Percentiles rank a stretch among this genome's conserved stretches.
phyloP scores from a whole-genome alignment of 2,888 invertebrate genomes.

The Liposcelis brunnea region DNA sequence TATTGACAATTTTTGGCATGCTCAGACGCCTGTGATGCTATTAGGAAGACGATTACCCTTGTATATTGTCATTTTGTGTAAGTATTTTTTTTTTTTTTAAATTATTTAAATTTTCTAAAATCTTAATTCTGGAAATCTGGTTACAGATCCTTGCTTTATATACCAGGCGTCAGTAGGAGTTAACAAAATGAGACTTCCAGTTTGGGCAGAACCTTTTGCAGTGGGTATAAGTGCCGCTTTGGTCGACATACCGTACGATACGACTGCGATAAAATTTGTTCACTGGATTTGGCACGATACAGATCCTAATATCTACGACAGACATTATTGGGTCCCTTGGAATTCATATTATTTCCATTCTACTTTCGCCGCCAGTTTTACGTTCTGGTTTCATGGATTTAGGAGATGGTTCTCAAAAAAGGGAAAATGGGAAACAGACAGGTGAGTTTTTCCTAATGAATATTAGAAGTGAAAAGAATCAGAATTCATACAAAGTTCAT shows the following conservation, averaged over 20 bases:
- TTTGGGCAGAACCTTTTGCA: constrained; percentile 40
- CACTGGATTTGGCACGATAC: constrained; percentile 78
- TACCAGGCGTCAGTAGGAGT: constrained; percentile 41
- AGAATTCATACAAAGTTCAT: background rate
- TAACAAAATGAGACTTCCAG: constrained; percentile 35
- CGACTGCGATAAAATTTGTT: constrained; percentile 55
- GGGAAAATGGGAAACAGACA: constrained; percentile 39
- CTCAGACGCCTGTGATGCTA: constrained; percentile 54
- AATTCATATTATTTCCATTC: constrained; percentile 71
- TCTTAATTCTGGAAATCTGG: background rate
- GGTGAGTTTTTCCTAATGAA: constrained; percentile 25
- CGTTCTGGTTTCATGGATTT: constrained; percentile 43
- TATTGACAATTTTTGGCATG: constrained; percentile 72
- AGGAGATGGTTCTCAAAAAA: constrained; percentile 35
- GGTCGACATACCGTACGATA: constrained; percentile 63
- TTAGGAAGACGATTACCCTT: constrained; percentile 52
- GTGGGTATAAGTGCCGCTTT: constrained; percentile 54
- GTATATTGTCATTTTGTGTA: constrained; percentile 55
- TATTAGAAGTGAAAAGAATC: constrained; percentile 4
- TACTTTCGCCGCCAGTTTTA: constrained; percentile 53
- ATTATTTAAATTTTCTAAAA: background rate
- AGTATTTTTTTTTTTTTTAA: constrained; percentile 23
- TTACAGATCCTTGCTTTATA: constrained; percentile 40
- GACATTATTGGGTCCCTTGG: constrained; percentile 71
- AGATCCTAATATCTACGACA: constrained; percentile 49